Base-by-base conservation (phyloP, 2,113 vertebrate genomes). In the Cyprinodon variegatus region DNA sequence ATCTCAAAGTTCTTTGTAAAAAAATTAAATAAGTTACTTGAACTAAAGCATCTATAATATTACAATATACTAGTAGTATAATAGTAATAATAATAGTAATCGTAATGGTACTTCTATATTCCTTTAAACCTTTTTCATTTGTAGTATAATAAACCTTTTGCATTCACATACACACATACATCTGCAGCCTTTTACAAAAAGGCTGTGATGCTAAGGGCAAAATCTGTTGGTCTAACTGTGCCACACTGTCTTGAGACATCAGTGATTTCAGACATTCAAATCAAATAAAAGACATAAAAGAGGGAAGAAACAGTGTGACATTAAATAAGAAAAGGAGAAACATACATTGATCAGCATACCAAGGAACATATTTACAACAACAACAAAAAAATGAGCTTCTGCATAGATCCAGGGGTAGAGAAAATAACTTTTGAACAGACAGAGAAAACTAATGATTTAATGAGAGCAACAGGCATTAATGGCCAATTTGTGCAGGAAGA, bases 1-100 rank as follows among this genome's bases (percentile, higher is more conserved):
- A 94, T 95, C 50, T 57, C 94, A 95, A 95, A 95, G 94, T 95
- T 87, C 86, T 93, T 94, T 94, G 94, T 95, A 95, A 94, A 95
- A 95, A 94, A 95, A 95, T 93, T 89, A 93, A 95, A 95, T 90
- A 94, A 94, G 92, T 93, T 94, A 94, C 94, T 93, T 89, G 89
- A 95, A 94, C 94, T 95, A 95, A 95, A 94, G 92, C 86, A 91
- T 94, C 94, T 95, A 95, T 94, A 93, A 94, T 95, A 94, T 95
- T 95, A 94, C 94, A 95, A 95, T 95, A 94, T 94, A 94, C 92
- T 91, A 88, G 90, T 95, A 94, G 89, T 94, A 92, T 94, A 94
- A 93, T 95, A 94, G 92, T 94, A 92, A 91, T 92, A 93, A 93
- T 93, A 93, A 93, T 93, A 86, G 93, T 94, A 92, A 91, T 90